A percentile compares a stretch with the other conserved stretches of the same genome.
phyloP scores from a whole-genome alignment of 2,113 vertebrate genomes.

The Ascaphus truei region DNA sequence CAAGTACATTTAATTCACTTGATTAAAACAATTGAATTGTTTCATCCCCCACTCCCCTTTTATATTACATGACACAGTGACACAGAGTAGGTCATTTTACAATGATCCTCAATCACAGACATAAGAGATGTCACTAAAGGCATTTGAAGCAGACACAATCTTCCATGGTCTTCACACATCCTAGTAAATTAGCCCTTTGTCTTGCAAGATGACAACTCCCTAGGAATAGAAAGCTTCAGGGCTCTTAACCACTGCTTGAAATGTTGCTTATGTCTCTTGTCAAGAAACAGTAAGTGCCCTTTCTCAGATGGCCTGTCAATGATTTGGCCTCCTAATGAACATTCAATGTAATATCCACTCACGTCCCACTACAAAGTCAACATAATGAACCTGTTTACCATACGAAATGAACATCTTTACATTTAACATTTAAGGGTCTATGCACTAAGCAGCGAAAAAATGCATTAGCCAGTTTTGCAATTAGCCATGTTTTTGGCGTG shows the following conservation, averaged over 20 bases:
- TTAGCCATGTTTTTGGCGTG: too few species aligned
- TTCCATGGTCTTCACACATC: slow-evolving; percentile 36
- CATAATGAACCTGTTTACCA: too few species aligned
- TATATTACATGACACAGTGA: too few species aligned
- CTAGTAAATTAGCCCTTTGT: slow-evolving; percentile 43
- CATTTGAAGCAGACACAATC: slow-evolving; percentile 32
- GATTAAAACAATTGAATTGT: slow-evolving; percentile 43
- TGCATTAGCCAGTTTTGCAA: too few species aligned
- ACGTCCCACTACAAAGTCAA: too few species aligned
- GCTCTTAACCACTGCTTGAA: slow-evolving; percentile 39
- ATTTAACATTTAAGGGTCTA: too few species aligned
- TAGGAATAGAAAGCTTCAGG: slow-evolving; percentile 27
- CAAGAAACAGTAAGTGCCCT: slow-evolving; percentile 14
- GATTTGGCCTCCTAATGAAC: slow-evolving; percentile 26
- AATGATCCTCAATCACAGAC: slow-evolving; percentile 38
- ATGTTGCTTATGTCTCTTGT: slow-evolving; percentile 27
- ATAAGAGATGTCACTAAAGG: slow-evolving; percentile 38
- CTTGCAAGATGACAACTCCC: slow-evolving; percentile 30
- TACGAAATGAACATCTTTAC: too few species aligned
- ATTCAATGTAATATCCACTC: too few species aligned
- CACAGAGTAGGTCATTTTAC: slow-evolving; percentile 28
- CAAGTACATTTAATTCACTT: too few species aligned
- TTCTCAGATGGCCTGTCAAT: slow-evolving; percentile 17
- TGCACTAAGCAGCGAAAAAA: too few species aligned
- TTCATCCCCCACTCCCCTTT: too few species aligned